A percentile compares a stretch with the other conserved stretches of the same genome.
phyloP scores from a whole-genome alignment of 2,888 invertebrate genomes.

The Ligdia adustata region DNA sequence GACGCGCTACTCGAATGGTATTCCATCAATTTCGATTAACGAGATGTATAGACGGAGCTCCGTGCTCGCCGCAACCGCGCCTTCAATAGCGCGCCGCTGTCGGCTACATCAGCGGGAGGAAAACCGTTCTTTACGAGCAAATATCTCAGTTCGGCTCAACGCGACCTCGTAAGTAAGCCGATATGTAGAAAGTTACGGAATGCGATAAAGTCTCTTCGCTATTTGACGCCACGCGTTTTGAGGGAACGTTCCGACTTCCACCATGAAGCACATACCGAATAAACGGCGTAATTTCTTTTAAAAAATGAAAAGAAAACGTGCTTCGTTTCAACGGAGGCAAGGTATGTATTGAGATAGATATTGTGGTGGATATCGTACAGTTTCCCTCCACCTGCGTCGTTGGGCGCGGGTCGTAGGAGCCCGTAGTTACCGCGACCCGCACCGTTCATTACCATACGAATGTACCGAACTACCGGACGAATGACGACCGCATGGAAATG shows the following conservation, averaged over 20 bases:
- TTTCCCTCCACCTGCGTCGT: slow-evolving; percentile 12
- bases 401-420: slow-evolving; percentile 6
- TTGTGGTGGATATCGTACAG: neutral
- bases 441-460: slow-evolving; percentile 33
- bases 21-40: slow-evolving; percentile 34
- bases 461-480: slow-evolving; percentile 20
- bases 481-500: slow-evolving; percentile 29
- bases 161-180: slow-evolving; percentile 1
- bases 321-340: neutral
- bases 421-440: slow-evolving; percentile 4
- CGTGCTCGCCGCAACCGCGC: slow-evolving; percentile 12
- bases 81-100: slow-evolving; percentile 2
- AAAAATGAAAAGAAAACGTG: neutral
- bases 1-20: slow-evolving; percentile 28
- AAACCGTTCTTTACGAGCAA: slow-evolving; percentile 1
- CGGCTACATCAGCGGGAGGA: neutral
- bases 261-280: neutral
- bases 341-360: slow-evolving; percentile 6
- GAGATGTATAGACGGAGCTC: slow-evolving; percentile 23
- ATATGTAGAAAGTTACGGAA: slow-evolving; percentile 1
- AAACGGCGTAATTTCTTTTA: neutral
- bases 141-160: slow-evolving; percentile 2
- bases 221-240: slow-evolving; percentile 1
- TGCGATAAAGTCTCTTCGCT: slow-evolving; percentile 4
- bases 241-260: neutral